Conservation (phyloP, 2,797 vertebrate genomes). For the Acanthornis magna region DNA sequence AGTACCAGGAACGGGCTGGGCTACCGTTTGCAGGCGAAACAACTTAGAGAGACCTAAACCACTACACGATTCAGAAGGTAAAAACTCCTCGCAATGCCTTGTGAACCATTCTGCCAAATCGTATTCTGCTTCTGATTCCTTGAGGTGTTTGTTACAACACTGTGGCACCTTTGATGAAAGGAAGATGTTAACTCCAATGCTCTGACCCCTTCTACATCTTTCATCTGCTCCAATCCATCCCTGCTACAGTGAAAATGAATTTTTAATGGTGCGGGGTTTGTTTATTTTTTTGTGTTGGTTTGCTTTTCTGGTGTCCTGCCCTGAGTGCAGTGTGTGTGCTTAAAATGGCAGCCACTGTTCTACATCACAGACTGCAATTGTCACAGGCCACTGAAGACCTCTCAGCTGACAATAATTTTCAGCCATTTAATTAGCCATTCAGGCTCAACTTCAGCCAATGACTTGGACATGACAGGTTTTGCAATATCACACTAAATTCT, state of each 20-base stretch:
- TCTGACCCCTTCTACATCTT: not conserved
- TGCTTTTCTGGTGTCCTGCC: not conserved
- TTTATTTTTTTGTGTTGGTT: not conserved
- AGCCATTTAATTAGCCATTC: slow-evolving; percentile 21
- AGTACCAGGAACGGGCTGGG: not conserved
- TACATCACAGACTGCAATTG: not conserved
- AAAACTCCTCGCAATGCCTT: fast-evolving
- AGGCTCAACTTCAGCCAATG: slow-evolving; percentile 23
- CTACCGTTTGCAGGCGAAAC: not conserved
- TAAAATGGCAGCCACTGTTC: not conserved
- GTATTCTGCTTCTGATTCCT: not conserved
- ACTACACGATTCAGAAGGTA: not conserved
- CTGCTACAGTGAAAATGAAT: not conserved
- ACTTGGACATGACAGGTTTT: not conserved
- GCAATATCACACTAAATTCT: not conserved
- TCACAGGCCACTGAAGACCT: slow-evolving; percentile 30
- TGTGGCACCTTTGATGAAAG: not conserved
- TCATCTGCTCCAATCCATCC: not conserved
- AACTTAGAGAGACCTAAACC: not conserved
- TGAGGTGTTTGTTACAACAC: not conserved
- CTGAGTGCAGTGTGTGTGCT: not conserved
- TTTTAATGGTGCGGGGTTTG: not conserved
- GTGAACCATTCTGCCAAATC: not conserved
- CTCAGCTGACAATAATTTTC: not conserved
- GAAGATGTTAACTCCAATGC: not conserved